phyloP scores from a whole-genome alignment of 2,797 vertebrate genomes.

The Buphagus erythrorhynchus region DNA sequence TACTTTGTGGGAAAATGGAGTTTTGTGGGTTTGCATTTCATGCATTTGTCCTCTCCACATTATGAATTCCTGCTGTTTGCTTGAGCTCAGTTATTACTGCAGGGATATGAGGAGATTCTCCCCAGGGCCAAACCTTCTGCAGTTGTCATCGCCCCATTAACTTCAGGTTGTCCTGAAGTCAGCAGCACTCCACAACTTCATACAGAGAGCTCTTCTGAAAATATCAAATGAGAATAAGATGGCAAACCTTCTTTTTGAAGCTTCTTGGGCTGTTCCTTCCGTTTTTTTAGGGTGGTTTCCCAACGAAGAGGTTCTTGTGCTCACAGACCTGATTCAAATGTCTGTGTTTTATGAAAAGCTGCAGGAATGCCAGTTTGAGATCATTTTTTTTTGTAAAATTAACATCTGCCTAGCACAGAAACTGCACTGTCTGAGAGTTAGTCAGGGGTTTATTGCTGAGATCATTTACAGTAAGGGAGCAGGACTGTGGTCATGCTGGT shows the following conservation, averaged over 20 bases:
- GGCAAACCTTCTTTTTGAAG: not conserved
- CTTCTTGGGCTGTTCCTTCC: not conserved
- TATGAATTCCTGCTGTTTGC: constrained; percentile 42
- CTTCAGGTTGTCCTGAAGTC: not conserved
- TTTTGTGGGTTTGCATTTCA: constrained; percentile 34
- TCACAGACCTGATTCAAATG: not conserved
- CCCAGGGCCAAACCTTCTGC: not conserved
- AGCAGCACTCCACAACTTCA: not conserved
- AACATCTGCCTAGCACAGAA: not conserved
- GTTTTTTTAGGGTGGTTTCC: not conserved
- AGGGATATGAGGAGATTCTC: not conserved
- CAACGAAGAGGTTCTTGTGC: not conserved
- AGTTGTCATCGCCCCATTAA: not conserved
- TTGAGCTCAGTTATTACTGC: not conserved
- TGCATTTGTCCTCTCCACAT: constrained; percentile 1
- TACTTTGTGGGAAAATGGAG: constrained; percentile 53
- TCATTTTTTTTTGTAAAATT: not conserved
- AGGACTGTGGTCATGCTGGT: not conserved
- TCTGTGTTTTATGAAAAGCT: not conserved
- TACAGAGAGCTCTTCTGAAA: not conserved
- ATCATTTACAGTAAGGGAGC: not conserved
- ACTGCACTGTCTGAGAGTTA: not conserved
- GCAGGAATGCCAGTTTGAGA: not conserved
- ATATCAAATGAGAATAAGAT: not conserved
- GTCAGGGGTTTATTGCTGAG: not conserved